Evolutionary conservation across 2,797 vertebrate genomes (phyloP), one percentile per base, ranked within the genome.

Genomic region (Chelmon rostratus): DNA sequence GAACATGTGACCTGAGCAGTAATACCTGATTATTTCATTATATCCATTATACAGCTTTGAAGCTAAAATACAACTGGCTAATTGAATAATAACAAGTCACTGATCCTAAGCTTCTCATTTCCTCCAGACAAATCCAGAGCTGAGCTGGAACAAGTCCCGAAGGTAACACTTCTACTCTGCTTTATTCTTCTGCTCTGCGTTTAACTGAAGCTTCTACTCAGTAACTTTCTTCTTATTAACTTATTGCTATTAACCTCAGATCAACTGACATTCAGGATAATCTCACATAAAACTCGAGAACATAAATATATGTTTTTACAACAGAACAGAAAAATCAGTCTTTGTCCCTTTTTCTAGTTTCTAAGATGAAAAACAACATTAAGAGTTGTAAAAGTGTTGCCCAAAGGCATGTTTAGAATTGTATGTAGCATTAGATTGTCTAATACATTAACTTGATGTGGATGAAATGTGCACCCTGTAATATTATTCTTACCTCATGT

Each of bases 131-230:
- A 98, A 96, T 98, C 97, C 90, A 96, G 96, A 95, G 96, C 96
- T 66, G 98, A 99, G 94, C 94, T 99, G 93, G 98, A 99, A 56
- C 98, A 99, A 95, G 97, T 99, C 91, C 98, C 98, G 78, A 99
- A 99, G 97, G 98, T 99, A 96, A 89, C 18, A 0, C 19, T 2
- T 31, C 19, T 8, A 2, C 63, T 62, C 18, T 11, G 1, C 42
- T 76, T 64, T 16, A 0, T 3, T 31, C 25, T 1, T 35, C 25
- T 6, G 8, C 61, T 59, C 21, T 8, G 3, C 47, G 72, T 66
- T 8, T 18, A 35, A 21, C 33, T 59, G 7, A n/a, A 42, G 28
- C 49, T 57, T 37, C 15, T 18, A 10, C 33, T 28, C 19, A 21
- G 49, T 13, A 52, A 52, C 12, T 59, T 44, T 9, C 1, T 38